Evolutionary conservation across 2,113 vertebrate species (phyloP).

Genomic region (Rattus rattus): DNA sequence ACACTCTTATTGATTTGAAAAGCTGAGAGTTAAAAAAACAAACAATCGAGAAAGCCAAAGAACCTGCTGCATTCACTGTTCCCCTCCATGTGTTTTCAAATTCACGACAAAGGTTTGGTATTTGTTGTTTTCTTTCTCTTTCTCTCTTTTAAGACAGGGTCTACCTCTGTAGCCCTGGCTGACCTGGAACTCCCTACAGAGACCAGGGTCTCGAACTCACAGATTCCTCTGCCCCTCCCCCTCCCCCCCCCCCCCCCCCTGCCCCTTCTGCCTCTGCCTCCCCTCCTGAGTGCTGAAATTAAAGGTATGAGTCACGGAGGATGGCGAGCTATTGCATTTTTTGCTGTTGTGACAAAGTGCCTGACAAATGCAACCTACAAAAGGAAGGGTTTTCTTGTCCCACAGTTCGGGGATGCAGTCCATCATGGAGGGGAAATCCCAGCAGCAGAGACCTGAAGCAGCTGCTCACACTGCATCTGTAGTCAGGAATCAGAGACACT

Average conservation of each 20-base stretch:
- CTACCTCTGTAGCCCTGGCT: not conserved
- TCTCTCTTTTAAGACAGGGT: not conserved
- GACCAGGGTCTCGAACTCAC: not conserved
- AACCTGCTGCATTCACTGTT: not conserved
- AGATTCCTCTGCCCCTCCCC: too few relatives aligned
- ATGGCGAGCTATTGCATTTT: not conserved
- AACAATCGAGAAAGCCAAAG: not conserved
- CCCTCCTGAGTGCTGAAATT: not conserved
- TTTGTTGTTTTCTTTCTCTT: not conserved
- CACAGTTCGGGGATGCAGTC: not conserved
- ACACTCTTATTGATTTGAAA: not conserved
- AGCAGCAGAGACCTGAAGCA: not conserved
- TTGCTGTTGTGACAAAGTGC: not conserved
- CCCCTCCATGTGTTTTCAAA: not conserved
- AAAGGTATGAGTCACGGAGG: not conserved
- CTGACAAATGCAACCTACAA: not conserved
- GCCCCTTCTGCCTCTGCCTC: not conserved
- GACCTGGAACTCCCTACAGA: not conserved
- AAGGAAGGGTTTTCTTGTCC: not conserved
- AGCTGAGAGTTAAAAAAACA: not conserved
- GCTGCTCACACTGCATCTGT: fast-evolving
- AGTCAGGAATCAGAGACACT: not conserved
- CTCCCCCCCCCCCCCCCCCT: too few relatives aligned
- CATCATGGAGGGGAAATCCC: not conserved
- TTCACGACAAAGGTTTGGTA: not conserved